Conservation (phyloP, 1,140 invertebrate genomes). For the Pararge aegeria region DNA sequence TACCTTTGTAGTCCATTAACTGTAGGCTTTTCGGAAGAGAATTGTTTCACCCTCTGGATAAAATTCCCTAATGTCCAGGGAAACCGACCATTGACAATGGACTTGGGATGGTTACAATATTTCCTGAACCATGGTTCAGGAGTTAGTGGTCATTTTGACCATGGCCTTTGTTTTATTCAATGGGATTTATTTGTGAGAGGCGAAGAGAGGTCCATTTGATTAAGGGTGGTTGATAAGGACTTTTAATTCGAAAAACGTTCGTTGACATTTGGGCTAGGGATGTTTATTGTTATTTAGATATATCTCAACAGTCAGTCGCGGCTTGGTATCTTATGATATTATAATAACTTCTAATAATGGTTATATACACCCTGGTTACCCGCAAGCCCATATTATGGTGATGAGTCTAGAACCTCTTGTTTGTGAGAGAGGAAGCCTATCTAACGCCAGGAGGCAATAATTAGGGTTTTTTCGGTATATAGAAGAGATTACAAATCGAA, state of each 20-base stretch:
- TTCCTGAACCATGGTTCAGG: slow-evolving; percentile 4
- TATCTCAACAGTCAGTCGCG: slow-evolving; percentile 20
- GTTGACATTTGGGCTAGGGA: slow-evolving; percentile 53
- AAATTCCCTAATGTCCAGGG: slow-evolving; percentile 61
- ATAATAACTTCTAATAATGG: no score
- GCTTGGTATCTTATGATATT: neutral
- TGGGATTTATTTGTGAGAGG: slow-evolving; percentile 45
- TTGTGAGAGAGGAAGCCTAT: no score
- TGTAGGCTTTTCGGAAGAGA: slow-evolving; percentile 45
- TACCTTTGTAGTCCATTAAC: slow-evolving; percentile 60
- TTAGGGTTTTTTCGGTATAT: no score
- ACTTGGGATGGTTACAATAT: neutral
- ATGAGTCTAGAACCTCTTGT: no score
- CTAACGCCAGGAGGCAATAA: no score
- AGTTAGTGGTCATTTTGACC: slow-evolving; percentile 33
- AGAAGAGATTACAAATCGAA: no score
- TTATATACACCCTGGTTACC: no score
- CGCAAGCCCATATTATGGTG: no score
- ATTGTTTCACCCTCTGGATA: slow-evolving; percentile 51
- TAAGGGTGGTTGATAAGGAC: slow-evolving; percentile 67
- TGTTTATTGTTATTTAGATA: slow-evolving; percentile 42
- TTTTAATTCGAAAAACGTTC: slow-evolving; percentile 51
- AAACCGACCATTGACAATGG: slow-evolving; percentile 25
- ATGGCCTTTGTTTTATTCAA: slow-evolving; percentile 69
- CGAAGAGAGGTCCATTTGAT: slow-evolving; percentile 68